Evolutionary conservation across 1,140 invertebrate species (phyloP).

Genomic region (Pseudomyrmex cubaensis): DNA sequence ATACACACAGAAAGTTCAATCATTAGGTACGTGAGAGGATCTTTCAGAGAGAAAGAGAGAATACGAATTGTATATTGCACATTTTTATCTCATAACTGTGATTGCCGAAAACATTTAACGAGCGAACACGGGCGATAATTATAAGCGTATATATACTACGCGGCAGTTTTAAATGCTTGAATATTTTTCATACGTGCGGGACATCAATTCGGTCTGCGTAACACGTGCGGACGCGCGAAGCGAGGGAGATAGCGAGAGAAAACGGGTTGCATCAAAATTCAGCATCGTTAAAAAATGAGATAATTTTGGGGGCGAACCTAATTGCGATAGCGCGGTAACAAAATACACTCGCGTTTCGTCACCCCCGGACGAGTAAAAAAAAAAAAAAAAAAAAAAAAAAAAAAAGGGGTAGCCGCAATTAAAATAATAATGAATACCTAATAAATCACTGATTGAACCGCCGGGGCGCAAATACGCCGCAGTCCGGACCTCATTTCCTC

Average conservation of each 20-base stretch:
- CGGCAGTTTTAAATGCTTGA: constrained; percentile 54
- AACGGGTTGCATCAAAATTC: constrained; percentile 64
- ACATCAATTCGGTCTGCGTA: constrained; percentile 62
- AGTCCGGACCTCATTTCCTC: constrained; percentile 78
- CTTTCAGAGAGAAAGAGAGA: not conserved
- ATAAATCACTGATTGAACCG: constrained; percentile 80
- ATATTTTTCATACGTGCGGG: constrained; percentile 64
- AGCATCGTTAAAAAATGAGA: constrained; percentile 65
- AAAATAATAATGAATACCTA: constrained; percentile 82
- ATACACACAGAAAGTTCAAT: constrained; percentile 1
- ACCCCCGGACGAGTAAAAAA: not conserved
- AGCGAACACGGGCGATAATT: constrained; percentile 47
- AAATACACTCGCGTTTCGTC: constrained; percentile 49
- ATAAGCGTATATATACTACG: constrained; percentile 43
- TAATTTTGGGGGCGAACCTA: constrained; percentile 66
- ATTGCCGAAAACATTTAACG: constrained; percentile 54
- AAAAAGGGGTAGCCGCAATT: constrained; percentile 72
- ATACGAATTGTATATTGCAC: constrained; percentile 36
- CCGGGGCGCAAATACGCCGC: constrained; percentile 69
- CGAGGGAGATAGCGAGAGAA: constrained; percentile 17
- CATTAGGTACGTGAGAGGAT: constrained; percentile 37
- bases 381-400: not conserved
- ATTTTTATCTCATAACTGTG: constrained; percentile 38
- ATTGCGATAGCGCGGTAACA: constrained; percentile 55
- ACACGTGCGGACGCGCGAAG: constrained; percentile 46